These are phyloP conservation scores for Aradophagus sp. DNA, from an alignment of 1,140 invertebrate species.

Conservation along the genomic window DNA sequence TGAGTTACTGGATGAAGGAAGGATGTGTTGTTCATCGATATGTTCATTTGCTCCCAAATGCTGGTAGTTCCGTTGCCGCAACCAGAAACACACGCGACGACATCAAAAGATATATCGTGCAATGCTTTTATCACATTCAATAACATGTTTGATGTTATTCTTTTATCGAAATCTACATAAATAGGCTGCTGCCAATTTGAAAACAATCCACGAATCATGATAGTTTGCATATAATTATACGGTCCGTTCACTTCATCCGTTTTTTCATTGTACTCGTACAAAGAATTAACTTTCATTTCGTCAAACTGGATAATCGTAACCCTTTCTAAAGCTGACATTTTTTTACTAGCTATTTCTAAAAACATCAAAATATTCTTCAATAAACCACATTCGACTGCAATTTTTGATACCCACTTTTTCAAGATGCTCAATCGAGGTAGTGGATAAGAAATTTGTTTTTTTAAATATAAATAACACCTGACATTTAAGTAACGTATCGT, in stretches of 20 bases:
- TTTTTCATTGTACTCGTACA: conserved; percentile 63
- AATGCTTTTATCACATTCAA: conserved; percentile 54
- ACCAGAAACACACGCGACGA: conserved; percentile 63
- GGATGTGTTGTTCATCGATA: conserved; percentile 26
- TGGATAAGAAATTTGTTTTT: conserved; percentile 7
- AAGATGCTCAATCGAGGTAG: conserved; percentile 1
- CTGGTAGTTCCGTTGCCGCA: conserved; percentile 58
- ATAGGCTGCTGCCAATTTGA: conserved; percentile 67
- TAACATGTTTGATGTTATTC: conserved; percentile 61
- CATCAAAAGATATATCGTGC: conserved; percentile 56
- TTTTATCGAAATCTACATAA: conserved; percentile 64
- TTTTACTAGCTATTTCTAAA: conserved; percentile 11
- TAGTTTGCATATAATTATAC: conserved; percentile 61
- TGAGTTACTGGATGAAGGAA: conserved; percentile 49
- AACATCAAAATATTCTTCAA: conserved; percentile 3
- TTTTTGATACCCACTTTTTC: conserved; percentile 9
- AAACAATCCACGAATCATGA: conserved; percentile 62
- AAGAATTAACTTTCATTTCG: conserved; percentile 61
- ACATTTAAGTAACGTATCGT: conserved; percentile 7
- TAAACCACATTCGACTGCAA: conserved; percentile 7
- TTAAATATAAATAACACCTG: conserved; percentile 2
- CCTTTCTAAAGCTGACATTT: conserved; percentile 41
- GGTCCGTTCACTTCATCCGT: conserved; percentile 66
- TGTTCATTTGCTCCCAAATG: conserved; percentile 61
- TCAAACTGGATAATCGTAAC: conserved; percentile 59